Conservation (phyloP, 2,797 vertebrate genomes). For the Chloroceryle amazona region DNA sequence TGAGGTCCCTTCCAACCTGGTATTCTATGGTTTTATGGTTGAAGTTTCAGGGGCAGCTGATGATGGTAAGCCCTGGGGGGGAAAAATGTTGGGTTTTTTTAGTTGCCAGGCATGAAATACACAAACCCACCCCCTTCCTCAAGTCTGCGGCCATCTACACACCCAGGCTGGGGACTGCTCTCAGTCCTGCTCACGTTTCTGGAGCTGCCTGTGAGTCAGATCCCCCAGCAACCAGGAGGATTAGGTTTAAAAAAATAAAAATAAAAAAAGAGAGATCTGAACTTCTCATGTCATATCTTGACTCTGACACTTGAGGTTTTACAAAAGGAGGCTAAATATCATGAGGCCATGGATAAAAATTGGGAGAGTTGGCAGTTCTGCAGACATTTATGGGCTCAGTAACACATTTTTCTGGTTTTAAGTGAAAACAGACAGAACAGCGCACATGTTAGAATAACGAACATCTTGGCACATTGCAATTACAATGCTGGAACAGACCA, state of each 20-base stretch:
- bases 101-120: not conserved
- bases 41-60: not conserved
- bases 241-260: not conserved
- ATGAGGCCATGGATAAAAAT: slow-evolving; percentile 42
- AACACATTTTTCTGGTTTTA: slow-evolving; percentile 54
- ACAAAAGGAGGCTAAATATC: slow-evolving; percentile 24
- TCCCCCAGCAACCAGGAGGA: slow-evolving; percentile 25
- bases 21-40: not conserved
- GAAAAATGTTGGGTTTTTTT: not conserved
- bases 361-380: slow-evolving; percentile 38
- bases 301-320: slow-evolving; percentile 6
- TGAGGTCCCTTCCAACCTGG: not conserved
- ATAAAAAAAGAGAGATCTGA: not conserved
- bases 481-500: slow-evolving; percentile 60
- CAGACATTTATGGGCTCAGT: slow-evolving; percentile 52
- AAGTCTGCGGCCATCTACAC: not conserved
- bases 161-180: not conserved
- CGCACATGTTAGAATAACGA: slow-evolving; percentile 50
- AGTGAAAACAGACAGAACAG: slow-evolving; percentile 62
- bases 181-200: not conserved
- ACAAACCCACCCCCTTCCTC: not conserved
- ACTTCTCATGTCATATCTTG: slow-evolving; percentile 10
- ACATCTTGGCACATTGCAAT: slow-evolving; percentile 60
- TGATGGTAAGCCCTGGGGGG: not conserved
- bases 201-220: not conserved